Evolutionary conservation across 1,140 invertebrate genomes (phyloP).

Genomic region (Littorina saxatilis): DNA sequence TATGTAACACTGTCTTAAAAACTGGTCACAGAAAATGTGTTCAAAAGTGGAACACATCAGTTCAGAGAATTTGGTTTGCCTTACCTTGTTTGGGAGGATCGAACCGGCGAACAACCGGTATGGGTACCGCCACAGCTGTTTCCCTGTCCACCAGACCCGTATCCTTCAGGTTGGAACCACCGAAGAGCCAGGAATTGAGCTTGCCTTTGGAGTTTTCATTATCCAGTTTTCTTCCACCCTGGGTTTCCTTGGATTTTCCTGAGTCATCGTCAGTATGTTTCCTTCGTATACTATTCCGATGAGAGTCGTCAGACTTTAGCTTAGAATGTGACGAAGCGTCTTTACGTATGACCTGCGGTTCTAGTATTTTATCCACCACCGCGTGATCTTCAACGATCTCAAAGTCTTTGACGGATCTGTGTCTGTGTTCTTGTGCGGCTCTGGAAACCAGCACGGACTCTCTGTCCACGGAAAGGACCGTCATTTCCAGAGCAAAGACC

Average conservation of each 20-base stretch:
- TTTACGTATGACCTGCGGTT: not conserved
- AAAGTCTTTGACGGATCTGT: too few species aligned
- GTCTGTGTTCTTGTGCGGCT: not conserved
- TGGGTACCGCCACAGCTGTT: not conserved
- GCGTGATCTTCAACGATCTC: not conserved
- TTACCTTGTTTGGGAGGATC: constrained; percentile 3
- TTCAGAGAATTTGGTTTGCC: too few species aligned
- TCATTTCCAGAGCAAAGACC: constrained; percentile 24
- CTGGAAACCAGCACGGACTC: not conserved
- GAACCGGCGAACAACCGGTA: not conserved
- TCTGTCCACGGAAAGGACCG: not conserved
- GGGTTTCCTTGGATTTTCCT: not conserved
- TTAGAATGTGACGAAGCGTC: too few species aligned
- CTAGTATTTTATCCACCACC: not conserved
- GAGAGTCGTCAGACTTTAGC: too few species aligned
- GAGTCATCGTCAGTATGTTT: too few species aligned
- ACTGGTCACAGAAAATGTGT: too few species aligned
- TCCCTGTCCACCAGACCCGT: not conserved
- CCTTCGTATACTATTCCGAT: too few species aligned
- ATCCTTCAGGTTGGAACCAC: not conserved
- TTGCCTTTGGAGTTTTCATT: not conserved
- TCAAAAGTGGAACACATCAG: too few species aligned
- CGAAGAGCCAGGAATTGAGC: too few species aligned
- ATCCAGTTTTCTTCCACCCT: not conserved
- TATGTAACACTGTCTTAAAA: too few species aligned